Conservation (phyloP, 2,113 vertebrate species). For the Fulica atra region DNA sequence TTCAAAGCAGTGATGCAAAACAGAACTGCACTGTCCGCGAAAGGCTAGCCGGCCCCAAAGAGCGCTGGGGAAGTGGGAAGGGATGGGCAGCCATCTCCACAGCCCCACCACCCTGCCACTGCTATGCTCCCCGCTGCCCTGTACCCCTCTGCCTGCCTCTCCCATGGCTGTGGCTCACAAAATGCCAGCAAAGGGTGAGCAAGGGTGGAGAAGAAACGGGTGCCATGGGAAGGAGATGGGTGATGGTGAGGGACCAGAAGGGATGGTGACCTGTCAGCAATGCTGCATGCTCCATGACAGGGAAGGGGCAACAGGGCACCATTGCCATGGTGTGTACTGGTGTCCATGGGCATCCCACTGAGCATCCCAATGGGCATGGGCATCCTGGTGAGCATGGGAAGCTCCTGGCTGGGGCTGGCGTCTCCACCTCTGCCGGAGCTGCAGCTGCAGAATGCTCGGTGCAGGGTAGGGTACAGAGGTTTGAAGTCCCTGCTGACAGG, state of each 20-base stretch:
- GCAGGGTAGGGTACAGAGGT: background rate
- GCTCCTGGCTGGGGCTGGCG: background rate
- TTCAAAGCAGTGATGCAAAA: slow-evolving; percentile 68
- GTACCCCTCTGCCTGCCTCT: background rate
- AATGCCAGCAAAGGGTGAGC: background rate
- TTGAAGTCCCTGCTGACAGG: background rate
- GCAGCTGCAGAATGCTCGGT: background rate
- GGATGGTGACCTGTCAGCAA: background rate
- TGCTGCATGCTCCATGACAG: background rate
- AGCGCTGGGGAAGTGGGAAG: accelerated
- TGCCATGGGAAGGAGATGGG: background rate
- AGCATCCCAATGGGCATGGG: background rate
- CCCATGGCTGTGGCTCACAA: background rate
- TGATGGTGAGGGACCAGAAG: background rate
- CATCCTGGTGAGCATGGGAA: background rate
- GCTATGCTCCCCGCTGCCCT: background rate
- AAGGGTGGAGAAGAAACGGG: background rate
- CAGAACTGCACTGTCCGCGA: slow-evolving; percentile 62
- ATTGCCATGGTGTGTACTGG: background rate
- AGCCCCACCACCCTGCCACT: background rate
- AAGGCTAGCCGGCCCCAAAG: background rate
- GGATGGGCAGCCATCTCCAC: background rate
- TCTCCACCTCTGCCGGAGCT: background rate
- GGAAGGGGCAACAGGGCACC: background rate
- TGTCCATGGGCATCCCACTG: background rate